Percentiles rank a stretch among this genome's conserved stretches.
Evolutionary conservation across 2,797 vertebrate species (phyloP).

Genomic region (Streptopelia turtur): DNA sequence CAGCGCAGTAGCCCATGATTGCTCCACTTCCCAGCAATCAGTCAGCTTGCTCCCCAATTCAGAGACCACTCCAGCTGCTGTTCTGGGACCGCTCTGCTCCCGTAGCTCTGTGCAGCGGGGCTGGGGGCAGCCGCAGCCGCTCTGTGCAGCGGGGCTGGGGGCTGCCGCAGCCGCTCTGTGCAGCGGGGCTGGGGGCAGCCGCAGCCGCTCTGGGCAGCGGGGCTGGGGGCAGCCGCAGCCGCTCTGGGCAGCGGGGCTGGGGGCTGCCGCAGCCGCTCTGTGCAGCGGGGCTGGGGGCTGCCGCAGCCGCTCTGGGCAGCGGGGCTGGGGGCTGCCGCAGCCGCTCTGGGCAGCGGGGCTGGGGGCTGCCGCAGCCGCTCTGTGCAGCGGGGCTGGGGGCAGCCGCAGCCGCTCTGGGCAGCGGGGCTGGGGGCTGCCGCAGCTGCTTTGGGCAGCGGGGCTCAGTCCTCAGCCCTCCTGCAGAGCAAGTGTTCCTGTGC

Average conservation of each 20-base stretch:
- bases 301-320: neutral
- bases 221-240: too few relatives aligned
- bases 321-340: neutral
- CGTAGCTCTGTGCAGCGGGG: accelerated
- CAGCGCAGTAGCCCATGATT: neutral
- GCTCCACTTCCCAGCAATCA: neutral
- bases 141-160: accelerated
- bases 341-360: accelerated
- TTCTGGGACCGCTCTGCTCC: neutral
- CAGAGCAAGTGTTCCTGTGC: neutral
- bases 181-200: neutral
- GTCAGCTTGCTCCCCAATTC: neutral
- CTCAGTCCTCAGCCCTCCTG: neutral
- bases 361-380: too few relatives aligned
- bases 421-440: neutral
- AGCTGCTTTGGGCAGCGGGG: accelerated
- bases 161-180: neutral
- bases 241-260: neutral
- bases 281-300: accelerated
- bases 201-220: neutral
- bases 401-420: neutral
- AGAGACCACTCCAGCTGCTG: neutral
- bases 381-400: accelerated
- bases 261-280: too few relatives aligned
- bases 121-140: neutral